phyloP scores from a whole-genome alignment of 1,140 invertebrate genomes.

The Diprion similis region DNA sequence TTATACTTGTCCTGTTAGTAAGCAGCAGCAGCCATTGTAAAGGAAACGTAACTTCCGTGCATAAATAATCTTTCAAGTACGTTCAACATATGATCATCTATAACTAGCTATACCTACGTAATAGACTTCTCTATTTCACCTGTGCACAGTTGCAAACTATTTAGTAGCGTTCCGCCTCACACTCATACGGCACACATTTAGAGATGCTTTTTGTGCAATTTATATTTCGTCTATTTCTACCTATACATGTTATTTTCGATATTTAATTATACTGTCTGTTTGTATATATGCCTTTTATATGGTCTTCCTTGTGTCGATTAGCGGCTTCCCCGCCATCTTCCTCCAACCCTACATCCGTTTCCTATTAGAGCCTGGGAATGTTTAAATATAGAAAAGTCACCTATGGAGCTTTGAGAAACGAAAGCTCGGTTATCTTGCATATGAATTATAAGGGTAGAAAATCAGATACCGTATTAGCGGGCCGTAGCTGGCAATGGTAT shows the following conservation, averaged over 20 bases:
- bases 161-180: conserved; percentile 35
- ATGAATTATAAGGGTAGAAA: neutral
- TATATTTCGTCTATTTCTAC: conserved; percentile 47
- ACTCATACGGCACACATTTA: conserved; percentile 47
- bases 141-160: conserved; percentile 53
- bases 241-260: too few relatives aligned
- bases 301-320: neutral
- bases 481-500: conserved; percentile 28
- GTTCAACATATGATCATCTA: conserved; percentile 8
- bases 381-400: neutral
- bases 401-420: neutral
- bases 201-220: conserved; percentile 60
- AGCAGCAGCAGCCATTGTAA: conserved; percentile 9
- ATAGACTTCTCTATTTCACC: conserved; percentile 8
- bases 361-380: neutral
- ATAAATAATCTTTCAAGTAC: conserved; percentile 16
- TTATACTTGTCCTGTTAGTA: too few relatives aligned
- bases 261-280: neutral
- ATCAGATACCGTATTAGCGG: neutral
- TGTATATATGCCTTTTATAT: neutral
- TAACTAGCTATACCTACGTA: neutral
- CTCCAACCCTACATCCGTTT: too few relatives aligned
- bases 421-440: neutral
- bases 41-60: conserved; percentile 15
- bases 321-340: neutral